These are phyloP conservation scores for Drosophila auraria DNA, from an alignment of 1,140 invertebrate species.

Conservation along the genomic window DNA sequence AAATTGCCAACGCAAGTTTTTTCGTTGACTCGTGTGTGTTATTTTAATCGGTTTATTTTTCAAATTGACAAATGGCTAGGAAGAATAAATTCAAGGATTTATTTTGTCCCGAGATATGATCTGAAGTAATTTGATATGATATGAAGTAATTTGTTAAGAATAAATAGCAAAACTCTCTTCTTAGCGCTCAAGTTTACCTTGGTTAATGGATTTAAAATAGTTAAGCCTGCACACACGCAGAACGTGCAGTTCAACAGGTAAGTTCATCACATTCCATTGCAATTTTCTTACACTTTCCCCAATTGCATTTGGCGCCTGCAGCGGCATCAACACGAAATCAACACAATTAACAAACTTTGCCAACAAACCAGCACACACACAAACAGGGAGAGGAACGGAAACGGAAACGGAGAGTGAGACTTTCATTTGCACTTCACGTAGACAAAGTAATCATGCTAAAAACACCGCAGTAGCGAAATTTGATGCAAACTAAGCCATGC, in stretches of 20 bases:
- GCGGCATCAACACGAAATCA: conserved; percentile 48
- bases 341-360: conserved; percentile 60
- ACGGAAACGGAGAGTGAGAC: conserved; percentile 17
- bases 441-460: conserved; percentile 65
- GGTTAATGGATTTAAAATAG: conserved; percentile 36
- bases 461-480: conserved; percentile 49
- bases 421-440: conserved; percentile 55
- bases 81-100: conserved; percentile 9
- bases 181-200: conserved; percentile 19
- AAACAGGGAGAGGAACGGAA: neutral
- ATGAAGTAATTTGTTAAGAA: neutral
- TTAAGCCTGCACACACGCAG: neutral
- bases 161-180: conserved; percentile 3
- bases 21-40: conserved; percentile 32
- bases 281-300: conserved; percentile 27
- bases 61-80: conserved; percentile 36
- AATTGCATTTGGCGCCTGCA: conserved; percentile 34
- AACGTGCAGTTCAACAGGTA: conserved; percentile 45
- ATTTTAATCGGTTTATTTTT: conserved; percentile 34
- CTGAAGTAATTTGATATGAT: too few species aligned
- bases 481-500: conserved; percentile 26
- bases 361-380: conserved; percentile 10
- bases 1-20: conserved; percentile 50
- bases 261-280: conserved; percentile 29
- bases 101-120: neutral